These are phyloP conservation scores for Diadema setosum DNA, from an alignment of 35 echinoderm and acorn worm genomes.

Conservation along the genomic window DNA sequence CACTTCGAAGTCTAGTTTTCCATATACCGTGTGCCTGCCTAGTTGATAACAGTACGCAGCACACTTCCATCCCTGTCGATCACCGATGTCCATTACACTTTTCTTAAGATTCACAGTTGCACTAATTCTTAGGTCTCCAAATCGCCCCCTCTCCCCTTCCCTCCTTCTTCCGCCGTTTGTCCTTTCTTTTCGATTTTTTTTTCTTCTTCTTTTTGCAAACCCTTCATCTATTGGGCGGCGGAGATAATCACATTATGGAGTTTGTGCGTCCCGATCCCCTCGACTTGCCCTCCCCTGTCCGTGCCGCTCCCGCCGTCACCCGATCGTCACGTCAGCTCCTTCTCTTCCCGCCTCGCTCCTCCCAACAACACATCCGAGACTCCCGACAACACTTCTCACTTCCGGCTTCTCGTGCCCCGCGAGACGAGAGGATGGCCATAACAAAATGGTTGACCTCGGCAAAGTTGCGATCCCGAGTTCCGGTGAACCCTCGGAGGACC, in stretches of 20 bases:
- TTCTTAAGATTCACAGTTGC: too few relatives aligned
- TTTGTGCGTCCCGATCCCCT: not conserved
- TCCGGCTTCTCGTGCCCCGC: conserved; percentile 10
- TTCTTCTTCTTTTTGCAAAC: not conserved
- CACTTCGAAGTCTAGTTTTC: too few relatives aligned
- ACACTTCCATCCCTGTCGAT: too few relatives aligned
- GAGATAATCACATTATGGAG: too few relatives aligned
- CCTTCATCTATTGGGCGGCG: not conserved
- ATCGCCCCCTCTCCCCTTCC: not conserved
- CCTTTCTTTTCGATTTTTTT: not conserved
- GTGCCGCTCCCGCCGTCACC: not conserved
- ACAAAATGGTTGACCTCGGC: not conserved
- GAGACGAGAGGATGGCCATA: not conserved
- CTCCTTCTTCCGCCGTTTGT: not conserved
- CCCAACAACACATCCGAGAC: conserved; percentile 24
- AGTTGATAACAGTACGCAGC: too few relatives aligned
- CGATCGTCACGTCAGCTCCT: not conserved
- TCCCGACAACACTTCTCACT: not conserved
- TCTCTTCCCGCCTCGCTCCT: conserved; percentile 6
- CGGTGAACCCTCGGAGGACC: not conserved
- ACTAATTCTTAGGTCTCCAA: too few relatives aligned
- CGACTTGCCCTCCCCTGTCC: not conserved
- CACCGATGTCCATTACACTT: too few relatives aligned
- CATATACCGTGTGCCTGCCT: too few relatives aligned
- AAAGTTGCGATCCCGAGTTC: conserved; percentile 15